These are phyloP conservation scores for Sakesphorus luctuosus DNA, from an alignment of 2,113 vertebrate genomes.

Conservation along the genomic window DNA sequence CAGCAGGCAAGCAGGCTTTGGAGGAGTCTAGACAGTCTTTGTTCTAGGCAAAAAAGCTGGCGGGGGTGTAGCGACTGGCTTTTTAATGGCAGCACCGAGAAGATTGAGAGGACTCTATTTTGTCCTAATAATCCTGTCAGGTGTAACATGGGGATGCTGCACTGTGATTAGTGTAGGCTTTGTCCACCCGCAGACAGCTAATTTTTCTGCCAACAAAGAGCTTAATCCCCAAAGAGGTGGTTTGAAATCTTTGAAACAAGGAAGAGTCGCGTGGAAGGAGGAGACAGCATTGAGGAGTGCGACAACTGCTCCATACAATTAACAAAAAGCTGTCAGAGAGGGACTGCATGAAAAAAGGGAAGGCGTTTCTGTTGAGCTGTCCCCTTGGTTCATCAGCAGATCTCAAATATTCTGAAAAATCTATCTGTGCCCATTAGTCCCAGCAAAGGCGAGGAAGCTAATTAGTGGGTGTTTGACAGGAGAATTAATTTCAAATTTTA, in stretches of 20 bases:
- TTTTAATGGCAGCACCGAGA: neutral
- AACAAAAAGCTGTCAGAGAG: slow-evolving; percentile 60
- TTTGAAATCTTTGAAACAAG: slow-evolving; percentile 70
- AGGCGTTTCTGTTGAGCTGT: slow-evolving; percentile 62
- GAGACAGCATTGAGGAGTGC: slow-evolving; percentile 37
- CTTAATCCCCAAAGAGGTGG: slow-evolving; percentile 65
- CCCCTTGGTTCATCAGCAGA: slow-evolving; percentile 49
- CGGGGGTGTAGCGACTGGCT: neutral
- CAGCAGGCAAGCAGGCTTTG: neutral
- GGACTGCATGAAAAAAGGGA: neutral
- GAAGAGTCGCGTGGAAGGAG: slow-evolving; percentile 56
- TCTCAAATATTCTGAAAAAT: slow-evolving; percentile 55
- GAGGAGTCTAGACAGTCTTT: slow-evolving; percentile 37
- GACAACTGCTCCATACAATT: slow-evolving; percentile 34
- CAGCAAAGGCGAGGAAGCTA: slow-evolving; percentile 60
- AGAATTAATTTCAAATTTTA: neutral
- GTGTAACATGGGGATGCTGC: slow-evolving; percentile 58
- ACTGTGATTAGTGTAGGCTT: slow-evolving; percentile 58
- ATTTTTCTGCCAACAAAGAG: slow-evolving; percentile 76
- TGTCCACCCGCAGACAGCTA: slow-evolving; percentile 70
- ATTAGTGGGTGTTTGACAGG: slow-evolving; percentile 62
- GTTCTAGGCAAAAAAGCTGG: slow-evolving; percentile 30
- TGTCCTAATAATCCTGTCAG: slow-evolving; percentile 65
- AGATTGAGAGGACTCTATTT: slow-evolving; percentile 67
- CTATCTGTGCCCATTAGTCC: neutral